A percentile compares a stretch with the other conserved stretches of the same genome.
Conservation (phyloP, 2,797 vertebrate genomes). For the Galaxias olidus region DNA sequence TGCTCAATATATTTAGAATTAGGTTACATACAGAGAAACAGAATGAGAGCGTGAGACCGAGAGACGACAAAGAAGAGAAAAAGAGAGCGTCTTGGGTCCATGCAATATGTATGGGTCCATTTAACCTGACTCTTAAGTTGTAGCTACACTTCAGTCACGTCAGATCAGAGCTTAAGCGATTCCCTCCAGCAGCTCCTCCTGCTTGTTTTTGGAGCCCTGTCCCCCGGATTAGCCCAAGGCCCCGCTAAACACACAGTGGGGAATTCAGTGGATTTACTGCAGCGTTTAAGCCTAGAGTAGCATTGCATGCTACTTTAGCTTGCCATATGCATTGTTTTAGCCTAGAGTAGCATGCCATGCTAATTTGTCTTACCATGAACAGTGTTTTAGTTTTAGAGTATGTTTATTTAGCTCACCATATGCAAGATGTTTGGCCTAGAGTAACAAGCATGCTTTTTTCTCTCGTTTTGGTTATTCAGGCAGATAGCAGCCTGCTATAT, state of each 20-base stretch:
- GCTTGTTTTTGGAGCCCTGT: slow-evolving; percentile 46
- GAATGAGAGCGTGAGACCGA: not conserved
- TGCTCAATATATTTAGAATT: slow-evolving; percentile 33
- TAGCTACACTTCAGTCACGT: slow-evolving; percentile 40
- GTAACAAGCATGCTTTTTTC: no score
- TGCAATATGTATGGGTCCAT: slow-evolving; percentile 65
- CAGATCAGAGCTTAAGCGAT: slow-evolving; percentile 52
- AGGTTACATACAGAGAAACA: slow-evolving; percentile 12
- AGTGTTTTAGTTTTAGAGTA: not conserved
- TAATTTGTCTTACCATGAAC: not conserved
- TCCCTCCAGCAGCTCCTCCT: slow-evolving; percentile 1
- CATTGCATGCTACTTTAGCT: not conserved
- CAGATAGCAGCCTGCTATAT: no score
- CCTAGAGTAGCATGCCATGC: not conserved
- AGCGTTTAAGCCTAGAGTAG: not conserved
- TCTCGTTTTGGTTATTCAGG: no score
- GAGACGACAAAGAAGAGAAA: slow-evolving; percentile 10
- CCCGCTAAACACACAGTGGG: slow-evolving; percentile 13
- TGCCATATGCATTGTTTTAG: not conserved
- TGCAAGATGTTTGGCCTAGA: no score
- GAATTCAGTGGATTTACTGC: slow-evolving; percentile 5
- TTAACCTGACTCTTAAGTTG: slow-evolving; percentile 55
- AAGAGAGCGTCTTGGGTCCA: slow-evolving; percentile 35
- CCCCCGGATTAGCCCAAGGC: slow-evolving; percentile 35
- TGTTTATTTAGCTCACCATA: not conserved